These are phyloP conservation scores for Pipa parva DNA, from an alignment of 2,113 vertebrate genomes.

Conservation along the genomic window DNA sequence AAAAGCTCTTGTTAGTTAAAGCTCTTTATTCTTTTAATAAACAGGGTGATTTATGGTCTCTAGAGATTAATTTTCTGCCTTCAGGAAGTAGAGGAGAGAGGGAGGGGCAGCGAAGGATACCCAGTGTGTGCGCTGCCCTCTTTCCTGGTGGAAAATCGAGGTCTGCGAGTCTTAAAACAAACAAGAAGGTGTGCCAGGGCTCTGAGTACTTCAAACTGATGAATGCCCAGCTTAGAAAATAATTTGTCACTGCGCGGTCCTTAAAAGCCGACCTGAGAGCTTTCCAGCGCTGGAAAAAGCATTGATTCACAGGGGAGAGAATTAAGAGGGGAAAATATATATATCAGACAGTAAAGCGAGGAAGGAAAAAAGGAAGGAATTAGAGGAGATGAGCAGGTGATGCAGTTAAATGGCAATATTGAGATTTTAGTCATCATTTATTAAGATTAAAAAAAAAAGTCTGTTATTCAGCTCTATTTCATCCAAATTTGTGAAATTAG, in stretches of 20 bases:
- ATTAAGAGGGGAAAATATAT: conserved; percentile 20
- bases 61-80: conserved; percentile 12
- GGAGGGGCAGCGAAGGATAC: conserved; percentile 3
- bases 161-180: conserved; percentile 28
- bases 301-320: conserved; percentile 29
- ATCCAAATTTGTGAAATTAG: background rate
- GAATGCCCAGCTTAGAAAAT: conserved; percentile 38
- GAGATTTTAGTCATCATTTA: conserved; percentile 25
- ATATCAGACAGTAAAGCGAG: conserved; percentile 12
- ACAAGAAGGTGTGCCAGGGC: conserved; percentile 38
- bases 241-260: conserved; percentile 31
- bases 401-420: conserved; percentile 28
- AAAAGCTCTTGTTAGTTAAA: conserved; percentile 47
- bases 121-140: conserved; percentile 23
- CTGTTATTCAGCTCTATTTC: conserved; percentile 10
- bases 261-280: conserved; percentile 37
- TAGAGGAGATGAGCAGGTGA: conserved; percentile 23
- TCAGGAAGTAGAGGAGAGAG: conserved; percentile 4
- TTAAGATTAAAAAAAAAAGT: conserved; percentile 20
- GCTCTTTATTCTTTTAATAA: conserved; percentile 56
- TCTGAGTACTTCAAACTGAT: conserved; percentile 29
- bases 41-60: conserved; percentile 50
- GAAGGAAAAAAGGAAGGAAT: conserved; percentile 18
- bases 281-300: conserved; percentile 23
- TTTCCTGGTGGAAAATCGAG: conserved; percentile 28